Percentiles rank a stretch among this genome's conserved stretches.
These are phyloP conservation scores for Propithecus perrieri DNA, from an alignment of 2,797 vertebrate genomes.

Conservation along the genomic window DNA sequence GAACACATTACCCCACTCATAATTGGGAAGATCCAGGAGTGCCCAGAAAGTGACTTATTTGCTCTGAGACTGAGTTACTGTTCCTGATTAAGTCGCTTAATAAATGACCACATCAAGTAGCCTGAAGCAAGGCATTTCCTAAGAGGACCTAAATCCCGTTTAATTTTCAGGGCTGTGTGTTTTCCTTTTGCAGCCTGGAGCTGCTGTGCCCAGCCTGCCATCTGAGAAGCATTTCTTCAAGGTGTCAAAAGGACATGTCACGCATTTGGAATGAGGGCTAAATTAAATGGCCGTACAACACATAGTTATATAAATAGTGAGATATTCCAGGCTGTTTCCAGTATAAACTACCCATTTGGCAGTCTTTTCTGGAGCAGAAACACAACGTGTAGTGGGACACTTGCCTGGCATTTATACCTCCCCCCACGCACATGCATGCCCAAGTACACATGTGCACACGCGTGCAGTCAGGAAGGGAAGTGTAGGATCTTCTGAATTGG, in stretches of 20 bases:
- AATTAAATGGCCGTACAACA: constrained; percentile 84
- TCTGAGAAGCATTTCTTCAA: constrained; percentile 86
- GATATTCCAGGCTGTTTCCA: constrained; percentile 81
- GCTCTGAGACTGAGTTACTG: constrained; percentile 62
- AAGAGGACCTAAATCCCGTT: constrained; percentile 81
- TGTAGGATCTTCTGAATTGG: constrained; percentile 20
- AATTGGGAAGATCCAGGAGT: constrained; percentile 17
- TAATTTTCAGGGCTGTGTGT: constrained; percentile 81
- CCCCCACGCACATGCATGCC: not conserved
- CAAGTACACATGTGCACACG: not conserved
- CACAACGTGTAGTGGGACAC: constrained; percentile 70
- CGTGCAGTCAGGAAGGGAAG: constrained; percentile 63
- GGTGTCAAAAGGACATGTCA: constrained; percentile 86
- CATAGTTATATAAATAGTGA: constrained; percentile 83
- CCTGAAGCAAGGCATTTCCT: constrained; percentile 79
- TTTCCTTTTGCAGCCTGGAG: constrained; percentile 82
- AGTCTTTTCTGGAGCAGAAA: constrained; percentile 78
- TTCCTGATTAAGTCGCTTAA: constrained; percentile 76
- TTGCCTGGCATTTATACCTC: constrained; percentile 55
- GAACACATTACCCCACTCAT: not conserved
- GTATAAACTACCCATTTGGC: constrained; percentile 84
- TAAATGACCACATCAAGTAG: constrained; percentile 80
- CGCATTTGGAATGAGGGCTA: constrained; percentile 86
- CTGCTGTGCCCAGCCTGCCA: constrained; percentile 76
- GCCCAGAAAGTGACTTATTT: constrained; percentile 66